These are phyloP conservation scores for Tapirus indicus DNA, from an alignment of 2,797 vertebrate species.

Conservation along the genomic window DNA sequence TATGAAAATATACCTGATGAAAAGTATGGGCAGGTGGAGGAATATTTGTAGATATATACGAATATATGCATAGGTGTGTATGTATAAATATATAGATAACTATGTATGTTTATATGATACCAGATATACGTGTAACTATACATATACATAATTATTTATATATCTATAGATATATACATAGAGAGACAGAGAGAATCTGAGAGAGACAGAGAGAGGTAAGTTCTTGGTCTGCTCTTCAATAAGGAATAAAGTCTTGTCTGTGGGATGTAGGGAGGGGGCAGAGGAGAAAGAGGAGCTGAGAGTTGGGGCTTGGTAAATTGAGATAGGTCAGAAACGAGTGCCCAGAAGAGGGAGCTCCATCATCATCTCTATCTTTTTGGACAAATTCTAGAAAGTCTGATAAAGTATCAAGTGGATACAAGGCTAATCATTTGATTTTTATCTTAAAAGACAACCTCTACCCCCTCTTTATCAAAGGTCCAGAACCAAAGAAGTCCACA, in stretches of 20 bases:
- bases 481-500: too few relatives aligned
- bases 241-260: neutral
- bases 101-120: too few relatives aligned
- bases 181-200: neutral
- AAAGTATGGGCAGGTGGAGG: neutral
- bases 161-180: too few relatives aligned
- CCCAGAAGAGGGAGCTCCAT: neutral
- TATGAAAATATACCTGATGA: too few relatives aligned
- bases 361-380: neutral
- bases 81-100: too few relatives aligned
- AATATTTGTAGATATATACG: neutral
- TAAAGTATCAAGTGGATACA: neutral
- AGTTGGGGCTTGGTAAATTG: neutral
- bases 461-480: neutral
- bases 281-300: neutral
- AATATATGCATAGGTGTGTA: too few relatives aligned
- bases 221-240: neutral
- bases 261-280: neutral
- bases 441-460: neutral
- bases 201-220: neutral
- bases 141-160: too few relatives aligned
- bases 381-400: neutral
- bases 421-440: neutral
- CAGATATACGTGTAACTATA: neutral
- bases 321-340: neutral